Conservation (phyloP, 2,888 invertebrate genomes). For the Ormyrus rosae region DNA sequence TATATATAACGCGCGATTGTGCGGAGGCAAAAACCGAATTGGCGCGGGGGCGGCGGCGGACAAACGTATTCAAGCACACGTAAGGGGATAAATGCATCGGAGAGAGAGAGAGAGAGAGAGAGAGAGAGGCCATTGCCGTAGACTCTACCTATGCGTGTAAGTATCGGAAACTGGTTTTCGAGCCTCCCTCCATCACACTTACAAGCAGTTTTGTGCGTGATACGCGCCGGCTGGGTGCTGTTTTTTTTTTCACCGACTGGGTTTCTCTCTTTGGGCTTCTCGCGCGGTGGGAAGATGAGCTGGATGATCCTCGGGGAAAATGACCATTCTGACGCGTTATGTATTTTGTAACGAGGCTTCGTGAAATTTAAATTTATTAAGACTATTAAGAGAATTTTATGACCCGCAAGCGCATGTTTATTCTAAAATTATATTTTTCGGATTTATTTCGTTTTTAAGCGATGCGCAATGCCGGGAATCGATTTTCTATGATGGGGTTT, state of each 20-base stretch:
- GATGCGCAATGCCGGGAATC: no score
- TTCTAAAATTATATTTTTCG: no score
- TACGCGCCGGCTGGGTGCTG: no score
- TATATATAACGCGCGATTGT: background rate
- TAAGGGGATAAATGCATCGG: constrained; percentile 26
- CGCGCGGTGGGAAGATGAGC: background rate
- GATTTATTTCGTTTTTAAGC: no score
- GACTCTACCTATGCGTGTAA: constrained; percentile 1
- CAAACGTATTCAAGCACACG: background rate
- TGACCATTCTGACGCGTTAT: no score
- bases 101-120: background rate
- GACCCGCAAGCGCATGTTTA: no score
- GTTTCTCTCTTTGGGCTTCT: background rate
- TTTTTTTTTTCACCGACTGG: background rate
- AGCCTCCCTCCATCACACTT: background rate
- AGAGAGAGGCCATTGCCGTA: constrained; percentile 40
- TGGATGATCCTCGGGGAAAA: background rate
- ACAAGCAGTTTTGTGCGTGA: constrained; percentile 21
- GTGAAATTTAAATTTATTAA: no score
- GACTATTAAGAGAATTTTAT: no score
- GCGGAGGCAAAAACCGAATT: constrained; percentile 35
- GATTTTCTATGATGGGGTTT: no score
- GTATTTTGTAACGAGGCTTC: no score
- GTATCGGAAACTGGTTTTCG: constrained; percentile 48
- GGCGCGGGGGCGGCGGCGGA: constrained; percentile 6